phyloP scores from a whole-genome alignment of 2,797 vertebrate species.

The Enteromius radiatus region DNA sequence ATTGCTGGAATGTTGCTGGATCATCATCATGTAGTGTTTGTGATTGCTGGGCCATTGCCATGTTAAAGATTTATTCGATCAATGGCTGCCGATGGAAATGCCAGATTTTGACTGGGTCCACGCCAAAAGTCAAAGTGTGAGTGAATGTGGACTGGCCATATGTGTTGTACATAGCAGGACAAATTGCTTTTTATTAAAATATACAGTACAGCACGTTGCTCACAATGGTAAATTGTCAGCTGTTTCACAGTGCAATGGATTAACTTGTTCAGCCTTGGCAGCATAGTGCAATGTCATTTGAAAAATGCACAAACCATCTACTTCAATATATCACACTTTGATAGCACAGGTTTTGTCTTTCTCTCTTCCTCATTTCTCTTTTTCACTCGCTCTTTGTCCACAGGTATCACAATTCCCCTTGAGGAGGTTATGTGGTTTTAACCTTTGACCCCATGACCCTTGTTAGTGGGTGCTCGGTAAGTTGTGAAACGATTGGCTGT shows the following conservation, averaged over 20 bases:
- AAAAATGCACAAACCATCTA: conserved; percentile 13
- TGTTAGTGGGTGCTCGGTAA: conserved; percentile 70
- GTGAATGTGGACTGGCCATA: neutral
- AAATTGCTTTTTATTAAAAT: neutral
- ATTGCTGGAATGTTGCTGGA: conserved; percentile 33
- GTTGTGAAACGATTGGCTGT: conserved; percentile 70
- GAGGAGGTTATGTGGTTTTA: conserved; percentile 80
- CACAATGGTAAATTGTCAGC: neutral
- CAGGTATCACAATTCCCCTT: conserved; percentile 77
- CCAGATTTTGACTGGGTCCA: conserved; percentile 18
- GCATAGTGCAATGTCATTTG: neutral
- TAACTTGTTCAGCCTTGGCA: conserved; percentile 18
- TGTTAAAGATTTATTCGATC: conserved; percentile 39
- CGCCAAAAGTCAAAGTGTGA: conserved; percentile 6
- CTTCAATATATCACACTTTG: conserved; percentile 20
- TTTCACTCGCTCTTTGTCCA: conserved; percentile 36
- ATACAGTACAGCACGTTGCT: neutral
- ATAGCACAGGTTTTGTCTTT: neutral
- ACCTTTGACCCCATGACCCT: conserved; percentile 74
- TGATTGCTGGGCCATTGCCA: conserved; percentile 37
- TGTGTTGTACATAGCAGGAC: neutral
- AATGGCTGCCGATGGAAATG: neutral
- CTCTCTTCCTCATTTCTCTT: conserved; percentile 24
- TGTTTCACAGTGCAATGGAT: conserved; percentile 1
- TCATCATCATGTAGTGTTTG: conserved; percentile 12